Conservation (phyloP, 2,113 vertebrate species). For the Nesogale talazaci region DNA sequence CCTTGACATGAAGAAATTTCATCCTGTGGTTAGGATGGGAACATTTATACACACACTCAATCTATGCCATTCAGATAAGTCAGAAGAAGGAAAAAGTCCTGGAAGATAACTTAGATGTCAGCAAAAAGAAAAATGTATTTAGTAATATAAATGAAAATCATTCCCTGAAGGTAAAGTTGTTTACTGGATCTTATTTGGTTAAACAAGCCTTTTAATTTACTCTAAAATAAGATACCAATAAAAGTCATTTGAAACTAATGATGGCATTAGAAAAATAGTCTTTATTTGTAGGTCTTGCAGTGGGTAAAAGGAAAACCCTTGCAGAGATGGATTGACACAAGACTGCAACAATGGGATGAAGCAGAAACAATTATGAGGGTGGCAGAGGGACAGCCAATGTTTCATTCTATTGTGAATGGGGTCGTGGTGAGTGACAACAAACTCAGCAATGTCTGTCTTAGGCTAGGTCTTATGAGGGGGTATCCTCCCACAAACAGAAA, state of each 20-base stretch:
- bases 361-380: too few species aligned
- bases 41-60: background rate
- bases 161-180: background rate
- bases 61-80: background rate
- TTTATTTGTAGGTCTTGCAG: background rate
- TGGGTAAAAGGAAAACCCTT: too few species aligned
- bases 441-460: too few species aligned
- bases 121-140: background rate
- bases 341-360: too few species aligned
- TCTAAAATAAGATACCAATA: constrained; percentile 33
- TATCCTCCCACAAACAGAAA: too few species aligned
- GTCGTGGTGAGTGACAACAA: too few species aligned
- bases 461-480: too few species aligned
- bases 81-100: background rate
- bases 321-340: too few species aligned
- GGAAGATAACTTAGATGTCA: constrained; percentile 1
- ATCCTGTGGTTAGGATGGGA: background rate
- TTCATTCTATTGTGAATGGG: too few species aligned
- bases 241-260: constrained; percentile 17
- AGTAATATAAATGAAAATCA: background rate
- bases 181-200: background rate
- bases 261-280: background rate
- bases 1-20: constrained; percentile 4
- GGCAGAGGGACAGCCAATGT: too few species aligned
- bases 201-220: constrained; percentile 33